Conservation (phyloP, 2,797 vertebrate genomes). For the Micropoecilia bifurca region DNA sequence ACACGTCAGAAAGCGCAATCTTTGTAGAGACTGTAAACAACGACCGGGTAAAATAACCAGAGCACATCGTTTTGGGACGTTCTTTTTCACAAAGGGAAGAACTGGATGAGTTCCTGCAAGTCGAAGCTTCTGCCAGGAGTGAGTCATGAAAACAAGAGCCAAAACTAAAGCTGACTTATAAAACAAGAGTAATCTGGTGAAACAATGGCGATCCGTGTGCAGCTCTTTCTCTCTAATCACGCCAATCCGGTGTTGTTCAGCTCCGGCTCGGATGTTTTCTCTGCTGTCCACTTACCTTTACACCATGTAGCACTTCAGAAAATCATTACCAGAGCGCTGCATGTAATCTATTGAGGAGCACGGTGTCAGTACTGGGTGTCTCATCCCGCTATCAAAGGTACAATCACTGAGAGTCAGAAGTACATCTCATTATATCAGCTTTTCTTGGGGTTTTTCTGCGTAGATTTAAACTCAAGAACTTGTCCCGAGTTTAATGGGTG, state of each 20-base stretch:
- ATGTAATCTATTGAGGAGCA: not conserved
- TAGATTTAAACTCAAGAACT: not conserved
- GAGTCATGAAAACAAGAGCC: slow-evolving; percentile 1
- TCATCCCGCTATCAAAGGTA: not conserved
- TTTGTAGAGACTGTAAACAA: not conserved
- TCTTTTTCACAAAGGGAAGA: not conserved
- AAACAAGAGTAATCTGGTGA: slow-evolving; percentile 10
- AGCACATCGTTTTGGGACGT: not conserved
- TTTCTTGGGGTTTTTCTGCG: not conserved
- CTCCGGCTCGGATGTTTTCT: not conserved
- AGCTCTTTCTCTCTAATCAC: not conserved
- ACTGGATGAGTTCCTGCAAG: not conserved
- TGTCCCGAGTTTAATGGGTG: not conserved
- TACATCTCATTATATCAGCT: not conserved
- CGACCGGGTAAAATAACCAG: not conserved
- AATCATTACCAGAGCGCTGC: not conserved
- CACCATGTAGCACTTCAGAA: slow-evolving; percentile 1
- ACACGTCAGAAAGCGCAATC: not conserved
- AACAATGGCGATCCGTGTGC: not conserved
- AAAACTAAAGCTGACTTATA: not conserved
- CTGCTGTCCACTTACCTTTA: not conserved
- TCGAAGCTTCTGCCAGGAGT: slow-evolving; percentile 4
- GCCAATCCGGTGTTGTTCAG: not conserved
- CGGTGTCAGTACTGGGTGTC: not conserved
- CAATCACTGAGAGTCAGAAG: not conserved